Evolutionary conservation across 2,888 invertebrate species (phyloP).

Genomic region (Branchipolynoe longqiensis): DNA sequence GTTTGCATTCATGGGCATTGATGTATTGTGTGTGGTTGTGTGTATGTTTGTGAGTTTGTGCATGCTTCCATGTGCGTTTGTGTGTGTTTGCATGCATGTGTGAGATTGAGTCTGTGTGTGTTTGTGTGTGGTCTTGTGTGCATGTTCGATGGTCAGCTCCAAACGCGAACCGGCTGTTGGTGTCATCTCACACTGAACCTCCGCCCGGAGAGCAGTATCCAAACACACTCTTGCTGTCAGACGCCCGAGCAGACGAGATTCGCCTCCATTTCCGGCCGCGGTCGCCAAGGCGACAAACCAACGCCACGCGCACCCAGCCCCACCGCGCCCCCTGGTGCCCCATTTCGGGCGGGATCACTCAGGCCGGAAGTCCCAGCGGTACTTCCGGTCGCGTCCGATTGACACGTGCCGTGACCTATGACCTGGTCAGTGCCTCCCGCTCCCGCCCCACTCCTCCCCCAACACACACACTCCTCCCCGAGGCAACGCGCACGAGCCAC

Average conservation of each 20-base stretch:
- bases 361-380: constrained; percentile 46
- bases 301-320: neutral
- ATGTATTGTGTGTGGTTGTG: no score
- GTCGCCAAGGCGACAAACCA: constrained; percentile 8
- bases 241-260: neutral
- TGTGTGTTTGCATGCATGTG: no score
- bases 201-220: neutral
- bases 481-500: neutral
- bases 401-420: constrained; percentile 30
- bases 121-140: no score
- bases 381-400: constrained; percentile 30
- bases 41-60: no score
- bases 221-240: neutral
- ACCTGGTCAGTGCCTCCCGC: constrained; percentile 1
- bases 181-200: neutral
- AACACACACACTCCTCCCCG: no score
- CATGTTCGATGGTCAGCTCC: no score
- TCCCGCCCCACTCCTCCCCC: no score
- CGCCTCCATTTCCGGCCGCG: neutral
- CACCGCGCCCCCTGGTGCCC: no score
- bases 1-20: no score
- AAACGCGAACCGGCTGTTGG: no score
- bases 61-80: no score
- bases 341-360: constrained; percentile 28
- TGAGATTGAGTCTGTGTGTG: no score